phyloP scores from a whole-genome alignment of 2,113 vertebrate species.

The Pardalotus punctatus region DNA sequence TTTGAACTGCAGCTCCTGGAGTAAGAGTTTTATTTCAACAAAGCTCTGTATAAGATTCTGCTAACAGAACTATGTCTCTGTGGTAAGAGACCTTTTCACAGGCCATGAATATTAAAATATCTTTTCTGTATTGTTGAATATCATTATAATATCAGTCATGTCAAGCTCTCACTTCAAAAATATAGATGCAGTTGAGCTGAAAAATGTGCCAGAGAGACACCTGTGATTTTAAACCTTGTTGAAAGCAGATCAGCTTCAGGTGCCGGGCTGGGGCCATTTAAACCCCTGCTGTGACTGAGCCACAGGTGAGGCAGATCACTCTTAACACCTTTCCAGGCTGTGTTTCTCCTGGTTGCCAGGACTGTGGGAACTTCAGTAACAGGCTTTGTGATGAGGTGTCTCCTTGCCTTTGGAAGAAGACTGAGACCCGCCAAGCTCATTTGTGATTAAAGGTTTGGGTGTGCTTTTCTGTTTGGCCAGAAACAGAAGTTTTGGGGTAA shows the following conservation, averaged over 20 bases:
- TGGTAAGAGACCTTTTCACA: background rate
- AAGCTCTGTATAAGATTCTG: background rate
- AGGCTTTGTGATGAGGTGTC: background rate
- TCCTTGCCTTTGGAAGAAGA: background rate
- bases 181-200: background rate
- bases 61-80: background rate
- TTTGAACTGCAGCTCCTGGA: background rate
- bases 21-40: background rate
- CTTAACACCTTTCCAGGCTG: background rate
- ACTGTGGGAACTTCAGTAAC: background rate
- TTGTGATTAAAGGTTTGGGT: background rate
- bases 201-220: background rate
- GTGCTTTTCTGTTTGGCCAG: background rate
- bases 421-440: background rate
- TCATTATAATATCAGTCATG: background rate
- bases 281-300: background rate
- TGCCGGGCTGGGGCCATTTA: background rate
- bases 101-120: background rate
- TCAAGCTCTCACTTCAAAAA: background rate
- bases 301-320: background rate
- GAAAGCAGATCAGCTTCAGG: background rate
- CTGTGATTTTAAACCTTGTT: background rate
- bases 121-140: background rate
- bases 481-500: background rate
- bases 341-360: background rate